phyloP scores from a whole-genome alignment of 2,113 vertebrate genomes.

The Campylorhamphus procurvoides region DNA sequence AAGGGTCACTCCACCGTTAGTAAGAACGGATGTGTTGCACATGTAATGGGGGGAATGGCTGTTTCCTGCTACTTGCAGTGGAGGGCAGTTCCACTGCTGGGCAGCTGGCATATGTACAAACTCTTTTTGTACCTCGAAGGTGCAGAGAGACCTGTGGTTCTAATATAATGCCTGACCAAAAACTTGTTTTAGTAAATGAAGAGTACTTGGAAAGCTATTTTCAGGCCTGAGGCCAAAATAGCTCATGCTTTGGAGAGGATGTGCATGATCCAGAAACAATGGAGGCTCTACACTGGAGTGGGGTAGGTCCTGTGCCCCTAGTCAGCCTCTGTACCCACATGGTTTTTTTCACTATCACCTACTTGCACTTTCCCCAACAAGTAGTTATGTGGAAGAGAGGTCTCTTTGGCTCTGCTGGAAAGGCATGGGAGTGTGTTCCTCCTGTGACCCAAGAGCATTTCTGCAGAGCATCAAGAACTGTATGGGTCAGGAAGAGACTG shows the following conservation, averaged over 20 bases:
- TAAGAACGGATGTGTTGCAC: background rate
- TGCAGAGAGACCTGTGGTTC: background rate
- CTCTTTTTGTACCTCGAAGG: background rate
- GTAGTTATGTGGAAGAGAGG: background rate
- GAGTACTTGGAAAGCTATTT: background rate
- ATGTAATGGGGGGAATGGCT: background rate
- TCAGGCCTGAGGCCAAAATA: background rate
- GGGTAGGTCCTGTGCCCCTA: background rate
- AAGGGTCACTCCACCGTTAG: background rate
- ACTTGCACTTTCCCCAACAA: background rate
- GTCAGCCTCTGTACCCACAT: background rate
- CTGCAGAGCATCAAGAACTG: rapidly evolving
- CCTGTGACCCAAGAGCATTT: background rate
- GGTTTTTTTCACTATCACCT: background rate
- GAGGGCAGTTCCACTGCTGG: background rate
- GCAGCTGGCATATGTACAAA: background rate
- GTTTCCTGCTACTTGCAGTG: background rate
- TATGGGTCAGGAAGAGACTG: background rate
- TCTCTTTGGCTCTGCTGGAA: background rate
- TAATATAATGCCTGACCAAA: background rate
- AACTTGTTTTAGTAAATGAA: background rate
- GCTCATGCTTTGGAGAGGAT: background rate
- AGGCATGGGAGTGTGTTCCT: background rate
- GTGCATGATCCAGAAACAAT: background rate
- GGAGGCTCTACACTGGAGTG: background rate